Evolutionary conservation across 2,113 vertebrate genomes (phyloP), one percentile per base, ranked within the genome.

Genomic region (Meriones unguiculatus): DNA sequence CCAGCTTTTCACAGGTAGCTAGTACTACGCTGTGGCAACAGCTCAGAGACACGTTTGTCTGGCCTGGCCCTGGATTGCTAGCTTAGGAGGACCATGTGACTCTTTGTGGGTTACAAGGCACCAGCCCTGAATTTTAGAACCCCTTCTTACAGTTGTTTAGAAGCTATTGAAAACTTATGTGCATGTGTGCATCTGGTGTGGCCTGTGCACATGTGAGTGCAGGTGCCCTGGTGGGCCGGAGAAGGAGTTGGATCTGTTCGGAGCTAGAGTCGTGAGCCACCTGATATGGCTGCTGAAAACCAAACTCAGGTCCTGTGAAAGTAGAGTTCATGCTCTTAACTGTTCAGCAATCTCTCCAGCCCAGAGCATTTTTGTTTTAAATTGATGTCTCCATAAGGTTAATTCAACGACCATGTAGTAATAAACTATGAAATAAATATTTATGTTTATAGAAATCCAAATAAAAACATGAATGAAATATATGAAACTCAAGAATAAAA

Each of bases 401-500:
- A 88, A 75, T 94, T 96, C 20, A 76, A 84, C 87, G 62, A 85
- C 57, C n/a, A 59, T 35, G 54, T 8, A 91, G 50, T 38, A 80
- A 82, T 13, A 76, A 90, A 76, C 30, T 73, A 57, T 73, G 59
- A 87, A 59, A 25, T 84, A 82, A 92, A 75, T 15, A 80, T 85
- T 87, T 86, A 54, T 91, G 88, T 84, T 90, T 85, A 93, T 41
- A 88, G 93, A 86, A 97, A 94, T 72, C 3, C 22, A 86, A 89
- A n/a, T 87, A 91, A 78, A 94, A 65, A 17, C 17, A 76, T 59
- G 7, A 11, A 73, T 59, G 52, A 90, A 95, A 65, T 89, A 84
- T 67, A 54, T 87, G 78, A 93, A 97, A 73, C 38, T 38, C 85
- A 57, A 76, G 90, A 86, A 70, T 90, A 93, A 91, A 94, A 94